phyloP scores from a whole-genome alignment of 2,888 invertebrate species.

The Cyclophora punctaria region DNA sequence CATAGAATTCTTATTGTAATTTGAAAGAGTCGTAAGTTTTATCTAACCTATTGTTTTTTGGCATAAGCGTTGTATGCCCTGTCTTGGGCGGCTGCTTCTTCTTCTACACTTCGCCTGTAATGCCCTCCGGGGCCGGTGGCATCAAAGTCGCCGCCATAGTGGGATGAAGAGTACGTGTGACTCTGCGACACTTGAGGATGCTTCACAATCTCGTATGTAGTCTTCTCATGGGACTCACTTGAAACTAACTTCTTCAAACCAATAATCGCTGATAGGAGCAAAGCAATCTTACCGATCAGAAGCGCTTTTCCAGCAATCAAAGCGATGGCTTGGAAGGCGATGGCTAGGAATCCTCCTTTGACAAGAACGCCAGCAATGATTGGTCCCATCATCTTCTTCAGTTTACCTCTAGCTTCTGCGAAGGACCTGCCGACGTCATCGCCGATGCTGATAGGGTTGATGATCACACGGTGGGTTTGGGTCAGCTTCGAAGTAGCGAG shows the following conservation, averaged over 20 bases:
- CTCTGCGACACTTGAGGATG: slow-evolving; percentile 87
- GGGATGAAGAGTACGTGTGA: slow-evolving; percentile 82
- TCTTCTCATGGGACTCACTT: slow-evolving; percentile 82
- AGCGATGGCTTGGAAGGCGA: slow-evolving; percentile 84
- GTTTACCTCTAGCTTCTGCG: slow-evolving; percentile 74
- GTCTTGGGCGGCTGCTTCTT: slow-evolving; percentile 77
- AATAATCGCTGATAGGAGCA: slow-evolving; percentile 85
- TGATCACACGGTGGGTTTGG: slow-evolving; percentile 75
- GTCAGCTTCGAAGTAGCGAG: slow-evolving; percentile 75
- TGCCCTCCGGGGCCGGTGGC: slow-evolving; percentile 75
- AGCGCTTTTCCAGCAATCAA: slow-evolving; percentile 87
- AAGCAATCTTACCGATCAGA: slow-evolving; percentile 88
- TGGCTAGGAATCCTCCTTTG: slow-evolving; percentile 82
- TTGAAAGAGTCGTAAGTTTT: slow-evolving; percentile 57
- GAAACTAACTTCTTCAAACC: slow-evolving; percentile 86
- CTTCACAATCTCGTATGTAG: slow-evolving; percentile 89
- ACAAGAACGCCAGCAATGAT: slow-evolving; percentile 81
- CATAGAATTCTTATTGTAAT: slow-evolving; percentile 43
- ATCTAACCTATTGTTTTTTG: slow-evolving; percentile 44
- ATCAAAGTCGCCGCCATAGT: slow-evolving; percentile 78
- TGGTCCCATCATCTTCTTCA: slow-evolving; percentile 79
- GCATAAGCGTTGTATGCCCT: slow-evolving; percentile 77
- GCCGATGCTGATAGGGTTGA: slow-evolving; percentile 59
- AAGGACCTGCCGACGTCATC: slow-evolving; percentile 63
- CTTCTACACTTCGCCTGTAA: slow-evolving; percentile 75